Evolutionary conservation across 2,888 invertebrate species (phyloP), one percentile per base, ranked within the genome.

Genomic region (Amiota minor): DNA sequence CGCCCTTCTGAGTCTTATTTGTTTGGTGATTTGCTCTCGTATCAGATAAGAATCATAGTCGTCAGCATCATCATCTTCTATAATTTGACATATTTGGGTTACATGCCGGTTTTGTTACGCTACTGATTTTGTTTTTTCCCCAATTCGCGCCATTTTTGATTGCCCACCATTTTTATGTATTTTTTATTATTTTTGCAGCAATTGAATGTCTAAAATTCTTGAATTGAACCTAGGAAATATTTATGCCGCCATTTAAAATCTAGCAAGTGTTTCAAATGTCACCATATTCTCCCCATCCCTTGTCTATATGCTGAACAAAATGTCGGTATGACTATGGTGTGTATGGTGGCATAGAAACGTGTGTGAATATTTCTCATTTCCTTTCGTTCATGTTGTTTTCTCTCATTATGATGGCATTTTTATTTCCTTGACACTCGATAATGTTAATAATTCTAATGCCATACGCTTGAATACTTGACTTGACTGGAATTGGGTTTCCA

Each of bases 381-480:
- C 71, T 49, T 71, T 55, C 50, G 12, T 59, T 70, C 1, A 61
- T 53, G 18, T 47, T 12, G 23, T 67, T 23, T 70, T 59, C 72
- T 50, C 72, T 76, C 80, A 77, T 79, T 79, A 80, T 79, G 75
- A 74, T 76, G 83, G 76, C 76, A 79, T 77, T 80, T 82, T 79
- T 65, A 65, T 50, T 68, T 68, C 53, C 11, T 68, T 77, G 81
- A 81, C 81, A 81, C 80, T 80, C 78, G 76, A 80, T 77, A 80
- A 79, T 75, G 77, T 78, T 77, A 83, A 86, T 81, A 81, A 84
- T 72, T 65, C 45, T 65, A 46, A 76, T 70, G 69, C 59, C 50
- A 74, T 74, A 46, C 53, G 70, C 62, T 35, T 12, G 49, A 46
- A 59, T 20, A 75, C 56, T 64, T 59, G 50, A 10, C 64, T 59